Conservation (phyloP, 2,797 vertebrate species). For the Pagetopsis macropterus region DNA sequence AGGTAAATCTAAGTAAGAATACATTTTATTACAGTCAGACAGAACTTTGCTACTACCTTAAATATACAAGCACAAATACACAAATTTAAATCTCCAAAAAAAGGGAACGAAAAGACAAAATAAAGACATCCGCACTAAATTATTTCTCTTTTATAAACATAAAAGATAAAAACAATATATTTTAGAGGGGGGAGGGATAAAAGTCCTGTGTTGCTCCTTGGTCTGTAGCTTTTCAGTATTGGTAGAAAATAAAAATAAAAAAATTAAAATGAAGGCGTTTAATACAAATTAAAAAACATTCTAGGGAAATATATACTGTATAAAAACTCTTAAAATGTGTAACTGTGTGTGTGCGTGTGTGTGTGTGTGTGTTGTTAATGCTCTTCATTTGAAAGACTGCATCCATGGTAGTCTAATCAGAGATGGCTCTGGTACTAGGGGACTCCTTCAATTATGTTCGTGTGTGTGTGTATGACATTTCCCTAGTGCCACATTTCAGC, state of each 20-base stretch:
- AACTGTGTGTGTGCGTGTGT: conserved; percentile 63
- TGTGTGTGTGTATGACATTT: conserved; percentile 23
- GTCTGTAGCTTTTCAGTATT: conserved; percentile 92
- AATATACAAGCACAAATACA: conserved; percentile 90
- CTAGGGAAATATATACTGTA: conserved; percentile 87
- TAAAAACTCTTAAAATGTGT: conserved; percentile 86
- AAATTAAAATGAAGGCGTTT: conserved; percentile 83
- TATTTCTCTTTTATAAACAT: conserved; percentile 85
- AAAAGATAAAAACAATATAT: conserved; percentile 85
- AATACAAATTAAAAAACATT: conserved; percentile 85
- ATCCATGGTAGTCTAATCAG: conserved; percentile 70
- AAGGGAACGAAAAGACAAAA: conserved; percentile 75
- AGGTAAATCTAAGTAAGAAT: conserved; percentile 86
- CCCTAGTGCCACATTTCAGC: conserved; percentile 72
- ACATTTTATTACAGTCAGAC: conserved; percentile 88
- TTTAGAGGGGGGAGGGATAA: conserved; percentile 84
- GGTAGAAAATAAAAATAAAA: conserved; percentile 82
- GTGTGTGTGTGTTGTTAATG: conserved; percentile 72
- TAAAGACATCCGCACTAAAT: conserved; percentile 85
- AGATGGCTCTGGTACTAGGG: conserved; percentile 74
- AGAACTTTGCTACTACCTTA: conserved; percentile 88
- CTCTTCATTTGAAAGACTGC: conserved; percentile 71
- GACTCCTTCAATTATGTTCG: conserved; percentile 69
- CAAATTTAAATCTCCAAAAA: conserved; percentile 80
- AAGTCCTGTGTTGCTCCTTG: conserved; percentile 92